Conservation (phyloP, 2,797 vertebrate species). For the Diceros bicornis region DNA sequence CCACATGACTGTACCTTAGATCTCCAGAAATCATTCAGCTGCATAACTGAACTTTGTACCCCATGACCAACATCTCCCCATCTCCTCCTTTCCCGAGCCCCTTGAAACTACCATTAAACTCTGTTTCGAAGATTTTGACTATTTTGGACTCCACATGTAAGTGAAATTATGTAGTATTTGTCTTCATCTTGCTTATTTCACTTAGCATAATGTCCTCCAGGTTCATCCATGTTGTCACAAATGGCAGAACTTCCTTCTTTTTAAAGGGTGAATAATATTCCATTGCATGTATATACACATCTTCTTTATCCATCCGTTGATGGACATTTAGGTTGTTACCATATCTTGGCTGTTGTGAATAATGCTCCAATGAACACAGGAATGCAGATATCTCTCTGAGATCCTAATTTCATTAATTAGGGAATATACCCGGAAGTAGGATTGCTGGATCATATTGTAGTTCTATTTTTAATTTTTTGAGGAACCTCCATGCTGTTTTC, state of each 20-base stretch:
- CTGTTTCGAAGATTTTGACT: neutral
- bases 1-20: accelerated
- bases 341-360: no score
- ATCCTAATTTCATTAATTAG: no score
- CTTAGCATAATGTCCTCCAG: no score
- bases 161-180: neutral
- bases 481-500: no score
- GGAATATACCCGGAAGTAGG: no score
- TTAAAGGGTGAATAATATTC: neutral
- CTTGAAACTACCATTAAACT: neutral
- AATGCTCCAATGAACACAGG: no score
- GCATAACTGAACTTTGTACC: neutral
- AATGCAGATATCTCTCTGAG: no score
- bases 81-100: neutral
- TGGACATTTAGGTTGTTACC: no score
- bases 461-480: neutral
- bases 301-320: no score
- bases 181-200: neutral
- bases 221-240: neutral
- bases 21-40: neutral
- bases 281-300: no score
- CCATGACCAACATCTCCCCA: neutral
- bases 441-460: no score
- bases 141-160: neutral
- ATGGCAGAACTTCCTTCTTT: neutral